Evolutionary conservation across 2,888 invertebrate species (phyloP).

Genomic region (Allolobophora icterica): DNA sequence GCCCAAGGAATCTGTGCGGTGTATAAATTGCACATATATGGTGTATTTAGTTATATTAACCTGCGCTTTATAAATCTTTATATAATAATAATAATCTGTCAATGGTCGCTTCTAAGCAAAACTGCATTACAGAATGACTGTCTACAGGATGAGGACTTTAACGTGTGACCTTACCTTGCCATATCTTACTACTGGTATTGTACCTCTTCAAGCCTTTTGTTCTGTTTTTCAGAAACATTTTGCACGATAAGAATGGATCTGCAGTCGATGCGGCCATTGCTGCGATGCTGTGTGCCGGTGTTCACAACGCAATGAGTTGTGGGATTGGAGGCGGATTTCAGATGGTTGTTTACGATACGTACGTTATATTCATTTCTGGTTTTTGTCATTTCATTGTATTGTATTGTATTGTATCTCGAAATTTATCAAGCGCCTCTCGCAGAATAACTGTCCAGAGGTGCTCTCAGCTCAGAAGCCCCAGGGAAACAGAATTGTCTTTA

Average conservation of each 20-base stretch:
- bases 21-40: no score
- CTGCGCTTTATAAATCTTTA: no score
- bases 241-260: conserved; percentile 39
- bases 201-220: no score
- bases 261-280: conserved; percentile 47
- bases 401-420: no score
- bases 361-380: not conserved
- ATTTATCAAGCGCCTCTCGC: no score
- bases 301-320: conserved; percentile 38
- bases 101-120: no score
- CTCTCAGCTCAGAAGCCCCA: no score
- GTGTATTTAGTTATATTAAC: no score
- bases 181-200: not conserved
- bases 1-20: no score
- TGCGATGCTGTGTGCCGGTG: conserved; percentile 43
- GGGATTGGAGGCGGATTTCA: conserved; percentile 47
- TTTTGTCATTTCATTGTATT: not conserved
- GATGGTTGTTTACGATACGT: conserved; percentile 44
- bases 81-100: no score
- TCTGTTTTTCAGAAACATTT: conserved; percentile 20
- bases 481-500: no score
- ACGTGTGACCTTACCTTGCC: not conserved
- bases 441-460: no score
- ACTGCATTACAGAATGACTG: not conserved
- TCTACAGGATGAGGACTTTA: not conserved